A percentile compares a stretch with the other conserved stretches of the same genome.
Evolutionary conservation across 2,113 vertebrate genomes (phyloP).

Genomic region (Apteryx mantelli): DNA sequence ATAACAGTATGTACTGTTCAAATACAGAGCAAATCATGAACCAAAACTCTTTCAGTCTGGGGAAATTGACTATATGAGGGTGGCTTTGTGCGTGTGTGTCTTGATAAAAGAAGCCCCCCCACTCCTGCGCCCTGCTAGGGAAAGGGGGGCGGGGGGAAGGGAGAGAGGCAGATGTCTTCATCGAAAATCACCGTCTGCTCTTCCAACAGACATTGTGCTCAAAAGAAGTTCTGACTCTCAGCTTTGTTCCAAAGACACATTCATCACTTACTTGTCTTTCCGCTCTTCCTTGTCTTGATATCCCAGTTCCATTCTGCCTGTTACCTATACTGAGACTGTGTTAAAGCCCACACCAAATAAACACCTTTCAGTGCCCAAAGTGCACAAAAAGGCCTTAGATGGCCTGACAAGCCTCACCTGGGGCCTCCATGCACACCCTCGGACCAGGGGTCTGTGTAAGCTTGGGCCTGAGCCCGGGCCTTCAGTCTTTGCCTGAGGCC

Average conservation of each 20-base stretch:
- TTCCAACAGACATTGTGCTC: background rate
- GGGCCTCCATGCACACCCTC: background rate
- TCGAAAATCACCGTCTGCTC: background rate
- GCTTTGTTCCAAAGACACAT: background rate
- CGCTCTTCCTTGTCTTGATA: background rate
- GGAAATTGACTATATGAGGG: background rate
- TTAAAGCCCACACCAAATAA: background rate
- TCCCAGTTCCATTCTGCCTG: background rate
- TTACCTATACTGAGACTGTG: background rate
- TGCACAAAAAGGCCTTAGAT: background rate
- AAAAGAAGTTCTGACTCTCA: background rate
- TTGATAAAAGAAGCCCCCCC: background rate
- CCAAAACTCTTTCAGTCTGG: background rate
- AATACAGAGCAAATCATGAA: background rate
- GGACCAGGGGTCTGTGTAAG: background rate
- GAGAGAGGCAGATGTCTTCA: background rate
- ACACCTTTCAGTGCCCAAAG: background rate
- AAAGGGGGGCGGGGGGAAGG: background rate
- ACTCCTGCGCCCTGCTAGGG: background rate
- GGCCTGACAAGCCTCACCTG: background rate
- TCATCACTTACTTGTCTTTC: background rate
- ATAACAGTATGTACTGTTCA: background rate
- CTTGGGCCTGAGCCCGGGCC: background rate
- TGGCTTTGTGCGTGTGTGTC: background rate
- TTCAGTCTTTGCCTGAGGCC: background rate